Conservation (phyloP, 2,888 invertebrate genomes). For the Temnothorax rugatulus region DNA sequence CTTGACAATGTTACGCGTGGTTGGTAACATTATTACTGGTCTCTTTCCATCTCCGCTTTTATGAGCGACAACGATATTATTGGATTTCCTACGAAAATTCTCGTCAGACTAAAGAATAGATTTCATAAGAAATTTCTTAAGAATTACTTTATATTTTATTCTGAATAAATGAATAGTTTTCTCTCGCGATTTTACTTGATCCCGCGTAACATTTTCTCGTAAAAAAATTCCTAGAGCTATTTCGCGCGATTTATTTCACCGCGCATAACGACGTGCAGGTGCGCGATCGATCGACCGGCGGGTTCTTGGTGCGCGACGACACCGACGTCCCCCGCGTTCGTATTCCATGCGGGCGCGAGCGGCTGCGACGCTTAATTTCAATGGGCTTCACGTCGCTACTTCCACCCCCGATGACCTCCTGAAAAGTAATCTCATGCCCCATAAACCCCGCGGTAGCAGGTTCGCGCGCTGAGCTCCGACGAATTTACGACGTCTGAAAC, state of each 20-base stretch:
- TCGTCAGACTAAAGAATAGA: neutral
- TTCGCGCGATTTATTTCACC: conserved; percentile 42
- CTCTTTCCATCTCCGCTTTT: conserved; percentile 13
- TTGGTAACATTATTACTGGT: conserved; percentile 17
- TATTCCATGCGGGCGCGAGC: conserved; percentile 34
- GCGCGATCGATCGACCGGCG: conserved; percentile 40
- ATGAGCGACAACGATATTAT: neutral
- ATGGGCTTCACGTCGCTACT: conserved; percentile 56
- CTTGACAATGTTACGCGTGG: conserved; percentile 3
- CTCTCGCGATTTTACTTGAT: neutral
- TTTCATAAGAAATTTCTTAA: neutral
- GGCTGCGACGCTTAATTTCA: conserved; percentile 57
- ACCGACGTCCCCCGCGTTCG: conserved; percentile 33
- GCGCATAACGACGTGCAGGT: conserved; percentile 46
- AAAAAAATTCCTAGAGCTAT: neutral
- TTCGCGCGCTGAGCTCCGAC: conserved; percentile 68
- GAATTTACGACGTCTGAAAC: conserved; percentile 74
- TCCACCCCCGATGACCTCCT: conserved; percentile 68
- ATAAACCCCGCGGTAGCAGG: conserved; percentile 77
- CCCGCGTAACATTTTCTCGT: neutral
- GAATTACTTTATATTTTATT: neutral
- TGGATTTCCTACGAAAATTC: neutral
- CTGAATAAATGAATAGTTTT: neutral
- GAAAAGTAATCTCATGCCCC: conserved; percentile 80
- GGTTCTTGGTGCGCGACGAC: conserved; percentile 23